Conservation (phyloP, 2,113 vertebrate species). For the Siniperca knerii region DNA sequence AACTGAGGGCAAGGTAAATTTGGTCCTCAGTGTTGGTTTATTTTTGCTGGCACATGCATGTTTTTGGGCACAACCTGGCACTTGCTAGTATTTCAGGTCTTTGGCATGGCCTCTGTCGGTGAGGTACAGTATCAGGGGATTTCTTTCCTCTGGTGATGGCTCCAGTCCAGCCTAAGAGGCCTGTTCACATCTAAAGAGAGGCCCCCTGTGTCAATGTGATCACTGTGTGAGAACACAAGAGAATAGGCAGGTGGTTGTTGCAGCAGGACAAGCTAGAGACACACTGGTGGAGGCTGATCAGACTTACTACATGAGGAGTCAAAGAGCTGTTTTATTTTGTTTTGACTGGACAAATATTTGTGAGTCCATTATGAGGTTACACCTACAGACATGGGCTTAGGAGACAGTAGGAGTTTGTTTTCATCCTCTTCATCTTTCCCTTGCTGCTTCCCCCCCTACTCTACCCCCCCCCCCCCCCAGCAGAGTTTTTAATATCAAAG, state of each 20-base stretch:
- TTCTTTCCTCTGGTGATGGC: conserved; percentile 71
- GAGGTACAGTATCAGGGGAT: conserved; percentile 77
- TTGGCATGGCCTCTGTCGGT: conserved; percentile 72
- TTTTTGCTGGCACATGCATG: conserved; percentile 63
- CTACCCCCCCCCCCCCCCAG: conserved; percentile 21
- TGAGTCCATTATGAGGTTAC: conserved; percentile 84
- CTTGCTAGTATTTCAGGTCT: conserved; percentile 75
- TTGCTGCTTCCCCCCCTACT: conserved; percentile 51
- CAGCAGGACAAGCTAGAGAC: conserved; percentile 68
- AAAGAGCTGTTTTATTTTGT: conserved; percentile 84
- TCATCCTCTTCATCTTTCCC: conserved; percentile 84
- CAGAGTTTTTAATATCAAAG: conserved; percentile 88
- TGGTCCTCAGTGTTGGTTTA: conserved; percentile 52
- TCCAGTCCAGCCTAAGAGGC: conserved; percentile 64
- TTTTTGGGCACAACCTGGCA: conserved; percentile 66
- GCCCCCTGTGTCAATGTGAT: conserved; percentile 74
- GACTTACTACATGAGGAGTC: conserved; percentile 68
- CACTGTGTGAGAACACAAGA: conserved; percentile 69
- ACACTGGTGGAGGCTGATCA: conserved; percentile 62
- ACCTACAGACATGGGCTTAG: conserved; percentile 81
- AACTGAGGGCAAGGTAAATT: conserved; percentile 60
- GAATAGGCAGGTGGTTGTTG: conserved; percentile 75
- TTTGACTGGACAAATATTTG: conserved; percentile 87
- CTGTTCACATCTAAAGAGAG: conserved; percentile 71
- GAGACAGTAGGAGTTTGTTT: conserved; percentile 88